phyloP scores from a whole-genome alignment of 2,888 invertebrate genomes.

The Melanchra persicariae region DNA sequence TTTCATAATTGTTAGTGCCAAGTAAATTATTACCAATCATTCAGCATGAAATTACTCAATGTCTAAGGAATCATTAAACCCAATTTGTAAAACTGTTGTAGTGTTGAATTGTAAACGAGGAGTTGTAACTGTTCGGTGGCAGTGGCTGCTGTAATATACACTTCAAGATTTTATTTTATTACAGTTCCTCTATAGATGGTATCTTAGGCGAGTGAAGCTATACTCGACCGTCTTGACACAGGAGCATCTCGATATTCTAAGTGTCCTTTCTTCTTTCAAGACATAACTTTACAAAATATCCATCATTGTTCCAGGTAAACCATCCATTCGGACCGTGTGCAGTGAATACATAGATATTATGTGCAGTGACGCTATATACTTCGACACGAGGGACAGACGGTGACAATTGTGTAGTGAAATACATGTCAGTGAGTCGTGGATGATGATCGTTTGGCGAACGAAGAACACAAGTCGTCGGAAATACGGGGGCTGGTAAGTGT shows the following conservation, averaged over 20 bases:
- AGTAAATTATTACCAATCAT: constrained; percentile 7
- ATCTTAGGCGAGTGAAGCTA: no score
- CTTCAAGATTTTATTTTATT: no score
- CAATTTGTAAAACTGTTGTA: no score
- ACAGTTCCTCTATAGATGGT: no score
- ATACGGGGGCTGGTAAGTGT: constrained; percentile 83
- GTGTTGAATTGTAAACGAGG: no score
- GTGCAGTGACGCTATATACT: constrained; percentile 76
- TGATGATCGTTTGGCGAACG: constrained; percentile 84
- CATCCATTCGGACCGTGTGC: constrained; percentile 64
- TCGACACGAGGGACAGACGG: constrained; percentile 77
- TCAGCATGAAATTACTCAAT: not conserved
- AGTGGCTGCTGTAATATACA: no score
- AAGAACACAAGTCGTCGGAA: constrained; percentile 88
- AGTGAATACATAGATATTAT: constrained; percentile 80
- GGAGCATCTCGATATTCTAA: no score
- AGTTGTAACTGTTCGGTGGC: no score
- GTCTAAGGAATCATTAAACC: not conserved
- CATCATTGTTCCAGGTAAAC: constrained; percentile 72
- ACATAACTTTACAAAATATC: not conserved
- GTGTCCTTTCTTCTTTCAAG: no score
- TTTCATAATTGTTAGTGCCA: not conserved
- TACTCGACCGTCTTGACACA: no score
- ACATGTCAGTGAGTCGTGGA: constrained; percentile 80
- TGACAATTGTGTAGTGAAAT: constrained; percentile 82